Evolutionary conservation across 2,797 vertebrate genomes (phyloP).

Genomic region (Decapterus maruadsi): DNA sequence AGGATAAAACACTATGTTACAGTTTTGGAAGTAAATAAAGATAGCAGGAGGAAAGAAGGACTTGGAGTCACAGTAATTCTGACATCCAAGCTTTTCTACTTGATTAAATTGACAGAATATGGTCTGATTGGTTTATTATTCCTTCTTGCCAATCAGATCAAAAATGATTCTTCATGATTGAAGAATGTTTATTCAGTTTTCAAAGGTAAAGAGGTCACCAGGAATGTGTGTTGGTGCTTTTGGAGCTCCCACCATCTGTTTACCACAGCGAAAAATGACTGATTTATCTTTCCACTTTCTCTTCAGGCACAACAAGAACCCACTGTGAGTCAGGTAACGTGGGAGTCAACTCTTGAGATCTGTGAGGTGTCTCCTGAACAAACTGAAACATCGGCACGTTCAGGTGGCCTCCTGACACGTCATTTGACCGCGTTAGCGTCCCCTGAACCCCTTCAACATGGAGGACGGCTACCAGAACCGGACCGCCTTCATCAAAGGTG

Average conservation of each 20-base stretch:
- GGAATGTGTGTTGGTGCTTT: neutral
- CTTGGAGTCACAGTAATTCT: too few relatives aligned
- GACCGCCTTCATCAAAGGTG: slow-evolving; percentile 95
- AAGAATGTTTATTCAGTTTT: too few relatives aligned
- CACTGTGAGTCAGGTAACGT: slow-evolving; percentile 11
- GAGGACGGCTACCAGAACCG: slow-evolving; percentile 96
- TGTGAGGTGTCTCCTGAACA: slow-evolving; percentile 38
- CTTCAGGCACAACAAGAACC: slow-evolving; percentile 51
- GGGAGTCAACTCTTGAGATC: slow-evolving; percentile 20
- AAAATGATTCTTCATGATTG: too few relatives aligned
- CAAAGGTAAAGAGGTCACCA: too few relatives aligned
- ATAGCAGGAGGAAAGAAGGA: too few relatives aligned
- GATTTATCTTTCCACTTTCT: slow-evolving; percentile 23
- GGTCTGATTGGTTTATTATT: too few relatives aligned
- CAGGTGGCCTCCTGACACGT: slow-evolving; percentile 37
- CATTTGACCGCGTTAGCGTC: slow-evolving; percentile 26
- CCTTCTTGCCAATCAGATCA: too few relatives aligned
- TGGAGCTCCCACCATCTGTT: neutral
- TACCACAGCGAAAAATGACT: too few relatives aligned
- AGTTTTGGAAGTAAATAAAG: too few relatives aligned
- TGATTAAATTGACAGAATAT: too few relatives aligned
- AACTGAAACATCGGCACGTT: slow-evolving; percentile 24
- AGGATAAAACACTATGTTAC: too few relatives aligned
- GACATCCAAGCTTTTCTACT: too few relatives aligned
- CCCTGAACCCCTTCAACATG: slow-evolving; percentile 81